Evolutionary conservation across 2,888 invertebrate genomes (phyloP).

Genomic region (Rhorus exstirpatorius): DNA sequence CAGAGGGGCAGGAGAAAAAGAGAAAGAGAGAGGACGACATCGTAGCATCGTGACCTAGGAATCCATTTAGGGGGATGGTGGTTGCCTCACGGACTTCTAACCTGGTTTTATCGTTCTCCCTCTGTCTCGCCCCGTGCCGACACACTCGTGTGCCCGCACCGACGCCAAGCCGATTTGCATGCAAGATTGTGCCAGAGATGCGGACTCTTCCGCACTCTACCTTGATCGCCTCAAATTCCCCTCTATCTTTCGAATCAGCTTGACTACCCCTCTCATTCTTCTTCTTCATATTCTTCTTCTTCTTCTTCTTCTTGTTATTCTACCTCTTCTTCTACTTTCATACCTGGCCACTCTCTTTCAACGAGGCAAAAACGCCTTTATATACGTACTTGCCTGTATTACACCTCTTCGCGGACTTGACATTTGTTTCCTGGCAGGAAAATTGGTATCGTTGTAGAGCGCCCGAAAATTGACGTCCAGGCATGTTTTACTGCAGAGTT

Average conservation of each 20-base stretch:
- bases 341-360: conserved; percentile 49
- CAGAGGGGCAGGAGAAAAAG: neutral
- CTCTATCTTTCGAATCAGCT: conserved; percentile 76
- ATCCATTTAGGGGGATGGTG: conserved; percentile 70
- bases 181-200: conserved; percentile 76
- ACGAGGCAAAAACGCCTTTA: conserved; percentile 46
- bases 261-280: conserved; percentile 56
- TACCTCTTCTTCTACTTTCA: conserved; percentile 39
- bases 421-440: conserved; percentile 62
- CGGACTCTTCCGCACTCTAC: conserved; percentile 74
- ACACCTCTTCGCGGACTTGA: conserved; percentile 53
- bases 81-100: conserved; percentile 56
- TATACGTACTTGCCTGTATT: conserved; percentile 33
- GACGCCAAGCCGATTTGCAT: conserved; percentile 77
- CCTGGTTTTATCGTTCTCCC: conserved; percentile 51
- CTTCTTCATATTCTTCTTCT: conserved; percentile 26
- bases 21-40: conserved; percentile 64
- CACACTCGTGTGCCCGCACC: conserved; percentile 56
- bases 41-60: conserved; percentile 75
- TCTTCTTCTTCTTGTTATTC: conserved; percentile 14
- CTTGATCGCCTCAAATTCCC: conserved; percentile 74
- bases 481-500: conserved; percentile 27
- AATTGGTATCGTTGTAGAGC: conserved; percentile 58
- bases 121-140: conserved; percentile 46
- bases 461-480: neutral